Evolutionary conservation across 1,140 invertebrate genomes (phyloP), one percentile per base, ranked within the genome.

Genomic region (Caerostris darwini): DNA sequence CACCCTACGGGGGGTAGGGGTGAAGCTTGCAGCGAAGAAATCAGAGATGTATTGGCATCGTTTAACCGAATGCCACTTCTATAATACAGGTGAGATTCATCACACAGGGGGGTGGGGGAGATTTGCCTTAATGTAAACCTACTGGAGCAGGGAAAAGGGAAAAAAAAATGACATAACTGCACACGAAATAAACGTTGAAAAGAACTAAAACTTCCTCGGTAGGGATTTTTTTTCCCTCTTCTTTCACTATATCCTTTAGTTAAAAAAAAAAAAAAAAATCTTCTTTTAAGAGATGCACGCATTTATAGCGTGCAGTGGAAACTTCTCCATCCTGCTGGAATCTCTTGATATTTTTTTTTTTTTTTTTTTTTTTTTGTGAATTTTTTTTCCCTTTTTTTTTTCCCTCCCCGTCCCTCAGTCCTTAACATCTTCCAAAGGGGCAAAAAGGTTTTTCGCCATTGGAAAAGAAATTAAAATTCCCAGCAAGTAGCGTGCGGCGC

Each of bases 381-480:
- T n/a, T n/a, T n/a, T n/a, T 71, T 71, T 53, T 71, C 6, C 19
- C 67, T 6, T n/a, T 19, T 50, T 8, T 54, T n/a, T 56, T 89
- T 89, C 69, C 69, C 64, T 89, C 54, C 86, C n/a, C 87, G 12
- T 87, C 54, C 56, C 17, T 12, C 57, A n/a, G 69, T 58, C 64
- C 69, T 89, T 56, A 69, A 67, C 50, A 89, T 89, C 87, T 69
- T 34, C 87, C 54, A 69, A 64, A 61, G 87, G 87, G 87, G 57
- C 71, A 82, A 81, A 91, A 82, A 91, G 89, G 69, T 91, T 91
- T 91, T 82, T 64, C 64, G 17, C 53, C 67, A 69, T 69, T 34
- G 89, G 71, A 61, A 91, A 91, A 91, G 89, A 91, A 91, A 91
- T 91, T 91, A 91, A 91, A 91, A 91, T 91, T 91, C 89, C 56